Conservation (phyloP, 2,797 vertebrate genomes). For the Passerculus sandwichensis region DNA sequence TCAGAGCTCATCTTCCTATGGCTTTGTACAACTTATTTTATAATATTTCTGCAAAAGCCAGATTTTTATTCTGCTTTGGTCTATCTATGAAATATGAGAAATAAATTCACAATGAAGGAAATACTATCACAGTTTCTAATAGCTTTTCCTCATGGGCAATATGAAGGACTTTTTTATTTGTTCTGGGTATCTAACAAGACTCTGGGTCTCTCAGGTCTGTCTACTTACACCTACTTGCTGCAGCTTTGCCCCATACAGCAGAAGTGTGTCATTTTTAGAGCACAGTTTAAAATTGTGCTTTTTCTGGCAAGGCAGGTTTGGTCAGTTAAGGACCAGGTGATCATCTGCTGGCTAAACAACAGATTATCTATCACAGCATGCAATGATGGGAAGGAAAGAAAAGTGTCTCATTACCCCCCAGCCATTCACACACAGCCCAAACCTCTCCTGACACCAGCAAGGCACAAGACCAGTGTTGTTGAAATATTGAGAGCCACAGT, state of each 20-base stretch:
- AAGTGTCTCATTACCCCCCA: background rate
- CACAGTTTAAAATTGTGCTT: background rate
- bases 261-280: background rate
- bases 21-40: background rate
- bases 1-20: background rate
- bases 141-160: background rate
- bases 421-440: background rate
- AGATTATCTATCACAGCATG: background rate
- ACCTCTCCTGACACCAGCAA: background rate
- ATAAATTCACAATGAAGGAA: background rate
- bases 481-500: background rate
- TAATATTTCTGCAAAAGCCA: background rate
- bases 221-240: background rate
- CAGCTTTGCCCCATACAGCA: background rate
- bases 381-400: background rate
- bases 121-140: background rate
- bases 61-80: background rate
- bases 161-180: background rate
- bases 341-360: background rate
- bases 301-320: background rate
- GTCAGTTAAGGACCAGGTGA: background rate
- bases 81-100: background rate
- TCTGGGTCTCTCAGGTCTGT: background rate
- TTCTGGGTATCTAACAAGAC: background rate
- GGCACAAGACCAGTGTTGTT: background rate